These are phyloP conservation scores for Corythornis vintsioides DNA, from an alignment of 2,113 vertebrate genomes.

Conservation along the genomic window DNA sequence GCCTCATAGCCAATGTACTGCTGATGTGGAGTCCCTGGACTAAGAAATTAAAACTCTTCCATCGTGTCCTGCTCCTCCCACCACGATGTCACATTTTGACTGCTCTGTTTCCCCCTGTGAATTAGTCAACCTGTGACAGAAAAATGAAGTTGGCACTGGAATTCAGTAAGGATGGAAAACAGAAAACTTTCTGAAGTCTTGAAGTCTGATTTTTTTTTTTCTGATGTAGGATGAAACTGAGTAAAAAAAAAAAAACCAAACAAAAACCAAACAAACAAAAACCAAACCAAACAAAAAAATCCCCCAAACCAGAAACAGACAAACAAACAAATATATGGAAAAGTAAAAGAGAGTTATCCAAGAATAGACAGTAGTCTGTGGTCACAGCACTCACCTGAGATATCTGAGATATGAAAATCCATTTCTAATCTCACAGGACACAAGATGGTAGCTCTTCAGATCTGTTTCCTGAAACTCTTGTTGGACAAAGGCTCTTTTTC, in stretches of 20 bases:
- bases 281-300: too few species aligned
- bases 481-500: not conserved
- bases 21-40: not conserved
- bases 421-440: accelerated
- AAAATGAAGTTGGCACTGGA: not conserved
- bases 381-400: not conserved
- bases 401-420: not conserved
- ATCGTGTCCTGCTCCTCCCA: not conserved
- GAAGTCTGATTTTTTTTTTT: not conserved
- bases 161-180: not conserved
- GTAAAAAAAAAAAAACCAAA: not conserved
- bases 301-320: not conserved
- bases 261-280: not conserved
- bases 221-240: not conserved
- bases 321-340: not conserved
- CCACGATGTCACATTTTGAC: not conserved
- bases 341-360: not conserved
- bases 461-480: not conserved
- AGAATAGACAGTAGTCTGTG: not conserved
- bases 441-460: not conserved
- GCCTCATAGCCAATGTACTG: not conserved
- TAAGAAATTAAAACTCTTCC: not conserved
- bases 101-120: not conserved
- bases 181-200: not conserved
- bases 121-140: not conserved